phyloP scores from a whole-genome alignment of 2,888 invertebrate genomes.

The Sabatieria punctata region DNA sequence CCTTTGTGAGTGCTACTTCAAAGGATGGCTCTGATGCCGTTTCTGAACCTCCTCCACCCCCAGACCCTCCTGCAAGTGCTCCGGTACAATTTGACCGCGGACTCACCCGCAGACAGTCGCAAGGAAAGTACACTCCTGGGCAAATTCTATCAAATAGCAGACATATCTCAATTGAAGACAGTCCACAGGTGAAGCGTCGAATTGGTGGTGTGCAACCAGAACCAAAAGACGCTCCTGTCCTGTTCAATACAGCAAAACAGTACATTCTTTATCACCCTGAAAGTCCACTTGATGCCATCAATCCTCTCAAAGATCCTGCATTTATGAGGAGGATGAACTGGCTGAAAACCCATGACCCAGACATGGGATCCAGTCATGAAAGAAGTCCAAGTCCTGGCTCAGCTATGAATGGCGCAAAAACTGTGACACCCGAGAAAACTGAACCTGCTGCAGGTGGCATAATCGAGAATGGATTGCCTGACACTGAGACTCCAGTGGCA shows the following conservation, averaged over 20 bases:
- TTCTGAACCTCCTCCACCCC: not conserved
- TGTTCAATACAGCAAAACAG: conserved; percentile 10
- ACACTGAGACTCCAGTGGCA: too few relatives aligned
- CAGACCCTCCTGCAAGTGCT: too few relatives aligned
- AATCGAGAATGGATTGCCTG: too few relatives aligned
- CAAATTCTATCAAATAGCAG: conserved; percentile 1
- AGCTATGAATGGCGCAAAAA: not conserved
- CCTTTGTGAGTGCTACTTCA: conserved; percentile 2
- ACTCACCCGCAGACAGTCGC: conserved; percentile 6
- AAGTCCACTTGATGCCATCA: not conserved
- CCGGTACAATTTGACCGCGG: conserved; percentile 1
- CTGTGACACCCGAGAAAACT: not conserved
- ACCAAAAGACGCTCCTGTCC: conserved; percentile 3
- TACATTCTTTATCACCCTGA: conserved; percentile 8
- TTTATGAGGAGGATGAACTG: conserved; percentile 7
- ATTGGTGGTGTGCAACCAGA: conserved; percentile 9
- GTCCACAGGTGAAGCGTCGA: not conserved
- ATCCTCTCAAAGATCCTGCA: not conserved
- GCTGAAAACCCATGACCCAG: conserved; percentile 15
- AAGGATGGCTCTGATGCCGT: not conserved
- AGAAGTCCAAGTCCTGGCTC: too few relatives aligned
- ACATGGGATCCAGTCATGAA: conserved; percentile 10
- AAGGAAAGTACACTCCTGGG: conserved; percentile 7
- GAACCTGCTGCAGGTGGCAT: not conserved
- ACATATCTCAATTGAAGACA: conserved; percentile 3